Percentiles rank a stretch among this genome's conserved stretches.
Conservation (phyloP, 2,113 vertebrate species). For the Taxidea taxus region DNA sequence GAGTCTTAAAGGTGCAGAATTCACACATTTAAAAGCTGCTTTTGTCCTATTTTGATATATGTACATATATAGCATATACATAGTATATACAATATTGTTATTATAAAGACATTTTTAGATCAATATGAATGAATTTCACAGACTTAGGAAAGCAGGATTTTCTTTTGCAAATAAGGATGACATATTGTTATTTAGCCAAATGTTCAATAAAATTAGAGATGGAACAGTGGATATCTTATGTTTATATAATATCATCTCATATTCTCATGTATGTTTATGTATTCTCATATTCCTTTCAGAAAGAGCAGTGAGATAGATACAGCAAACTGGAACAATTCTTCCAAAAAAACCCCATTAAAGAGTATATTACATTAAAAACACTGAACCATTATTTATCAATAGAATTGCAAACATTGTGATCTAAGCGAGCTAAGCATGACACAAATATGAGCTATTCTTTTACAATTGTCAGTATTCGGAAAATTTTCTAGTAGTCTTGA, state of each 20-base stretch:
- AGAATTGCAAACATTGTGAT: background rate
- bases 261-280: background rate
- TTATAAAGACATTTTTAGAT: background rate
- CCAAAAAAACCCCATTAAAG: background rate
- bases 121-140: background rate
- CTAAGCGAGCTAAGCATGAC: background rate
- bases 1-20: background rate
- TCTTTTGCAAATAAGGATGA: background rate
- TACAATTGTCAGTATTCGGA: background rate
- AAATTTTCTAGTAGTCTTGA: background rate
- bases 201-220: background rate
- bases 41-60: background rate
- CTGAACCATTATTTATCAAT: background rate
- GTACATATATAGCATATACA: background rate
- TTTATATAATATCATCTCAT: background rate
- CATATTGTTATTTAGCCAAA: background rate
- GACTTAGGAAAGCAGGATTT: background rate
- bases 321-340: background rate
- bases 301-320: background rate
- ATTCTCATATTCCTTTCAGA: background rate
- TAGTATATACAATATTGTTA: background rate
- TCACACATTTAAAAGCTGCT: background rate
- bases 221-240: background rate
- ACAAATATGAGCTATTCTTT: background rate
- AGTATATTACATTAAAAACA: background rate